These are phyloP conservation scores for Heliocidaris erythrogramma DNA, from an alignment of 35 echinoderm and acorn worm genomes.

Conservation along the genomic window DNA sequence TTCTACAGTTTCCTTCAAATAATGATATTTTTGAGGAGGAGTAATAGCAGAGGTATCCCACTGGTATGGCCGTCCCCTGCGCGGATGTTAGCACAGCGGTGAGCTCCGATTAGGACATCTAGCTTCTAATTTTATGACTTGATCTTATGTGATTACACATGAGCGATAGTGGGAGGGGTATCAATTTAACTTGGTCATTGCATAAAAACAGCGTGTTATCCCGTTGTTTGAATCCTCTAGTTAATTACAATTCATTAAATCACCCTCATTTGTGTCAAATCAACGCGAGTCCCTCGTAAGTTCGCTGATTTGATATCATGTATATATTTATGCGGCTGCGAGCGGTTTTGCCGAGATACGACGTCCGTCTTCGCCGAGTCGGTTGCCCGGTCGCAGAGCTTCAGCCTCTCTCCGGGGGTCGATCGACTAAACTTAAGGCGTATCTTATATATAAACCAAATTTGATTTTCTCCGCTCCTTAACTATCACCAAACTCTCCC, in stretches of 20 bases:
- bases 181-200: neutral
- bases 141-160: neutral
- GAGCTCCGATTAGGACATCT: neutral
- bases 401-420: neutral
- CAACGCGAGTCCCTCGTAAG: neutral
- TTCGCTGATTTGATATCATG: neutral
- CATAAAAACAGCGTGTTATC: conserved; percentile 13
- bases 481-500: neutral
- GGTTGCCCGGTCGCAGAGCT: neutral
- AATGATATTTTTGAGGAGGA: neutral
- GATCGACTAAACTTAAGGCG: neutral
- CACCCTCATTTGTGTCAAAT: conserved; percentile 1
- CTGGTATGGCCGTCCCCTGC: neutral
- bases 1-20: neutral
- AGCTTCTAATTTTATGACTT: neutral
- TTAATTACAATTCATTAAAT: conserved; percentile 45
- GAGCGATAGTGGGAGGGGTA: neutral
- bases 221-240: neutral
- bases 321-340: neutral
- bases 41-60: neutral
- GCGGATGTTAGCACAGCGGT: neutral
- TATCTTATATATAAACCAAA: conserved; percentile 20
- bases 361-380: neutral
- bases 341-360: neutral
- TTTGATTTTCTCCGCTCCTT: conserved; percentile 41